Evolutionary conservation across 2,888 invertebrate species (phyloP).

Genomic region (Orgyia antiqua): DNA sequence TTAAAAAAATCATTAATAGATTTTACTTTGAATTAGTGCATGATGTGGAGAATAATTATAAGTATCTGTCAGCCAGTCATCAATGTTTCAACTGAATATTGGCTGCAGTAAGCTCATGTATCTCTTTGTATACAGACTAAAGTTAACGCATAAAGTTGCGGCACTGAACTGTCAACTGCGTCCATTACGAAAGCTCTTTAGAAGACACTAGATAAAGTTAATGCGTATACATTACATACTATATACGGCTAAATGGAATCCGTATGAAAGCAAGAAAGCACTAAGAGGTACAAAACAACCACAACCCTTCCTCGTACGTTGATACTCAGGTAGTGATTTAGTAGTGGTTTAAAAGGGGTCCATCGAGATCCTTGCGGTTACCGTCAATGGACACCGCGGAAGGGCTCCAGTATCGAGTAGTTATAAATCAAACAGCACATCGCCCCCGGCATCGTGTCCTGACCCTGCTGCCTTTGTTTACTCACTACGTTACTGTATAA

Average conservation of each 20-base stretch:
- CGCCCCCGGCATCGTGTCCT: constrained; percentile 53
- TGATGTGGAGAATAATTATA: no score
- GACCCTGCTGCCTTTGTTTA: constrained; percentile 61
- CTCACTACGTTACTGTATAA: constrained; percentile 37
- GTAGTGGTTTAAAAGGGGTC: constrained; percentile 42
- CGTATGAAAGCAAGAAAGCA: constrained; percentile 16
- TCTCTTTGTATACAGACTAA: no score
- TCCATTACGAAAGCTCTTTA: constrained; percentile 13
- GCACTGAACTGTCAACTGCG: constrained; percentile 11
- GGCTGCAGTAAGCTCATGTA: no score
- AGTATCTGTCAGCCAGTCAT: no score
- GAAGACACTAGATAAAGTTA: constrained; percentile 16
- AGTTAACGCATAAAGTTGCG: no score
- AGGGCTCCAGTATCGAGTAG: constrained; percentile 62
- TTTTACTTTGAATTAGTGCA: no score
- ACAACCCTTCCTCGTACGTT: constrained; percentile 19
- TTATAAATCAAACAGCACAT: constrained; percentile 67
- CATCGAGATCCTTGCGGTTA: constrained; percentile 50
- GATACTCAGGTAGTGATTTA: constrained; percentile 25
- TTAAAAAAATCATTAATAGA: no score
- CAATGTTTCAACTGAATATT: constrained; percentile 20
- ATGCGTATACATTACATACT: constrained; percentile 4
- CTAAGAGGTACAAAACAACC: constrained; percentile 15
- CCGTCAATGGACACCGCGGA: constrained; percentile 66
- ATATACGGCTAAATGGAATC: constrained; percentile 15